Evolutionary conservation across 2,113 vertebrate species (phyloP), one percentile per base, ranked within the genome.

Genomic region (Bubo blakistoni): DNA sequence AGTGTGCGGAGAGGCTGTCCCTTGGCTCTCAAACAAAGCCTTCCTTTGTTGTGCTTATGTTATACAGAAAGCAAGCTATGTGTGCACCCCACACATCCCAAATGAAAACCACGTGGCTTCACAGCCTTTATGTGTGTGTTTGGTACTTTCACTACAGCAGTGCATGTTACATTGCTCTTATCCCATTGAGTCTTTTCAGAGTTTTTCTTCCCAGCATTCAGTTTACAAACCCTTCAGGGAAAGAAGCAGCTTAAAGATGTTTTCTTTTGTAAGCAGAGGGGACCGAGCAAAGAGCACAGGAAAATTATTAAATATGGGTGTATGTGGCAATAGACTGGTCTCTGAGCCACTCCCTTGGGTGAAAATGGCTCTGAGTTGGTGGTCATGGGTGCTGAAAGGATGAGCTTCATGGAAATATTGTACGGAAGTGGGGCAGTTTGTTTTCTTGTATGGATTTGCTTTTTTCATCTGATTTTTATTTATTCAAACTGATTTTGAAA

Each of bases 11-110:
- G 90, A 49, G 93, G 66, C 92, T 88, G 62, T 76, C 82, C 85
- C 77, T 86, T 85, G 94, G 95, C 87, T 97, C 77, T 54, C 91
- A 69, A 87, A 97, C 95, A 97, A 97, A 97, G 94, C 82, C 55
- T 85, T 42, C 66, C 91, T 97, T 97, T 97, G 94, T 96, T 96
- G 91, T 93, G 81, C 85, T 63, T 76, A 15, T 11, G 51, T 69
- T 89, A 87, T 70, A 88, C 95, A 93, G 87, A 34, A 94, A 96
- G 67, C 57, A 78, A 89, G 47, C 3, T 92, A 40, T 90, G 51
- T 65, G 83, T 74, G 96, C 80, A 71, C 96, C 83, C 84, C 71
- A 91, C 84, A 80, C 42, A 67, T 92, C 80, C 51, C 80, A 95
- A 93, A 97, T 96, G 91, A 95, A 92, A 95, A 95, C 87, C 91